Conservation (phyloP, 2,113 vertebrate genomes). For the Monopterus albus region DNA sequence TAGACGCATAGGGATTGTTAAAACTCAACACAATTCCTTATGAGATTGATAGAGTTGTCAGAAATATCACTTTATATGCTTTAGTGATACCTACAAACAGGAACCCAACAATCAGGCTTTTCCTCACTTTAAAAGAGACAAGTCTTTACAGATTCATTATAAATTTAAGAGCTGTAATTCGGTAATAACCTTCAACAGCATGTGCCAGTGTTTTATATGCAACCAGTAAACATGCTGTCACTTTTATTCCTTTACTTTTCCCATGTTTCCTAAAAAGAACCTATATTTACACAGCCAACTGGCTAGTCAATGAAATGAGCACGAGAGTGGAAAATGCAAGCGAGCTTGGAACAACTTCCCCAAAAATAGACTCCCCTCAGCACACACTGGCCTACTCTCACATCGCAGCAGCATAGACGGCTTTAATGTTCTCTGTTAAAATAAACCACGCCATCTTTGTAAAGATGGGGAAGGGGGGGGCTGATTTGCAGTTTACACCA, state of each 20-base stretch:
- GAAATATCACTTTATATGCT: neutral
- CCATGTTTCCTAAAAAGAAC: slow-evolving; percentile 21
- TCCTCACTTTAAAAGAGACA: too few species aligned
- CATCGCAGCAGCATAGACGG: slow-evolving; percentile 43
- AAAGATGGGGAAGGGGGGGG: too few species aligned
- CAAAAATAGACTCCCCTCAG: slow-evolving; percentile 67
- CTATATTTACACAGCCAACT: slow-evolving; percentile 16
- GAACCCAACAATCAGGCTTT: too few species aligned
- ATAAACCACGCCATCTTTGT: slow-evolving; percentile 30
- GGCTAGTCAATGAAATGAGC: slow-evolving; percentile 63
- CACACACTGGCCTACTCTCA: slow-evolving; percentile 46
- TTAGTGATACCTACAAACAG: too few species aligned
- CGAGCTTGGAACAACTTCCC: slow-evolving; percentile 65
- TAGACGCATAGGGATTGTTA: neutral
- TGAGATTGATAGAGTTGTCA: neutral
- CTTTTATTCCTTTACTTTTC: slow-evolving; percentile 19
- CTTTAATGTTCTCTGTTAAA: slow-evolving; percentile 43
- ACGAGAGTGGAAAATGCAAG: slow-evolving; percentile 51
- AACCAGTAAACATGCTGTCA: slow-evolving; percentile 26
- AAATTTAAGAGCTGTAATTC: neutral
- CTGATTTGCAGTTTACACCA: too few species aligned
- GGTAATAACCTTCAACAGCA: neutral
- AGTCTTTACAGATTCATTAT: neutral
- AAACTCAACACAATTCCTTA: neutral
- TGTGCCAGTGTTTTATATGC: neutral